Conservation (phyloP, 2,797 vertebrate genomes). For the Brachyrhaphis roseni region DNA sequence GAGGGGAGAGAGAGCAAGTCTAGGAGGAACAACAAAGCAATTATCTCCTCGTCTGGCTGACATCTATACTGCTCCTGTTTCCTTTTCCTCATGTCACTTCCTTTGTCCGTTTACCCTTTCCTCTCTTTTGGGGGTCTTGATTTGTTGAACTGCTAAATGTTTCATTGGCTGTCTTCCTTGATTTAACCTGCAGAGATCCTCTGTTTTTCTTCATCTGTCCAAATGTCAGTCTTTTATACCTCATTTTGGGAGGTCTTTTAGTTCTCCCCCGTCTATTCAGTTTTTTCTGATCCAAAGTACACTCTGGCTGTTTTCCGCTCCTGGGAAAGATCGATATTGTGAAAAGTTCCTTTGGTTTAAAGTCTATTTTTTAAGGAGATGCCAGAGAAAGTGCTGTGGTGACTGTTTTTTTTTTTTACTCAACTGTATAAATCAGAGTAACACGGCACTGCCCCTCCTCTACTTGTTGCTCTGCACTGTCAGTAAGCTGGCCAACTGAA, state of each 20-base stretch:
- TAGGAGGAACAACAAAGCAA: constrained; percentile 61
- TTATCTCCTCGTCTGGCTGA: constrained; percentile 66
- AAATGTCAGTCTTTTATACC: constrained; percentile 26
- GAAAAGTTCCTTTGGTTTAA: background rate
- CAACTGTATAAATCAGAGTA: background rate
- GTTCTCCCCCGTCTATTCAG: constrained; percentile 27
- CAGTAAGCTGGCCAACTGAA: background rate
- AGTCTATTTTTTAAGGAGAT: background rate
- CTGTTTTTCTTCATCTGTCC: constrained; percentile 51
- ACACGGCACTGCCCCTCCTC: background rate
- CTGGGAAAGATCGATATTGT: background rate
- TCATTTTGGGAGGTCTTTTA: constrained; percentile 28
- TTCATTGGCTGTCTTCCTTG: constrained; percentile 37
- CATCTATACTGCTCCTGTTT: constrained; percentile 56
- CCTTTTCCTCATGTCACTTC: constrained; percentile 42
- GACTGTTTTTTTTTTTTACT: background rate
- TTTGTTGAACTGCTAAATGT: constrained; percentile 48
- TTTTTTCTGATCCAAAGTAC: constrained; percentile 14
- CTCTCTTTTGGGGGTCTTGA: constrained; percentile 35
- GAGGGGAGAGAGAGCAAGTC: constrained; percentile 23
- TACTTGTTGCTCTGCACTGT: background rate
- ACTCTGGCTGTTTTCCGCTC: too few species aligned
- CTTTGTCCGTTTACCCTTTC: constrained; percentile 51
- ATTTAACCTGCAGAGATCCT: constrained; percentile 43
- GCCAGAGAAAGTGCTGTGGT: background rate